These are phyloP conservation scores for Noctua janthina DNA, from an alignment of 2,888 invertebrate species.

Conservation along the genomic window DNA sequence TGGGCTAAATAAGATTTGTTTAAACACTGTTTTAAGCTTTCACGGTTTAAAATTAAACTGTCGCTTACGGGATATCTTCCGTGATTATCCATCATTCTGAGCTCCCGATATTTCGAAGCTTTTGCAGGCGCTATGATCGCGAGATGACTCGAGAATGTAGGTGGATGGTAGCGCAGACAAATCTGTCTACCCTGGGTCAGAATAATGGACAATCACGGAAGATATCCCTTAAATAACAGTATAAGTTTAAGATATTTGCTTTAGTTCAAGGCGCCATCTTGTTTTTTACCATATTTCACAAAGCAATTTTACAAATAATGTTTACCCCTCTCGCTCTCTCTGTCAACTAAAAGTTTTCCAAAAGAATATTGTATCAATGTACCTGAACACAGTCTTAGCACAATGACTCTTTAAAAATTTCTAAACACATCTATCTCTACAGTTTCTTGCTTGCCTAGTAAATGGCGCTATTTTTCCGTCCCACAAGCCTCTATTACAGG, in stretches of 20 bases:
- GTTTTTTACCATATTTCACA: not conserved
- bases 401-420: constrained; percentile 8
- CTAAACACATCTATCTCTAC: not conserved
- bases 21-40: no score
- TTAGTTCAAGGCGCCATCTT: not conserved
- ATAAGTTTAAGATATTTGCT: not conserved
- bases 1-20: not conserved
- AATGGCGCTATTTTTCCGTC: constrained; percentile 25
- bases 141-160: no score
- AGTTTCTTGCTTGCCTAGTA: constrained; percentile 26
- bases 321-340: not conserved
- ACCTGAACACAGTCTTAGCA: not conserved
- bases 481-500: constrained; percentile 43
- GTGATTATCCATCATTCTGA: no score
- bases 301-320: not conserved
- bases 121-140: no score
- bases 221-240: no score
- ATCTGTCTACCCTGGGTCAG: no score
- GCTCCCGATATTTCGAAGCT: no score
- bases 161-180: no score
- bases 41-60: no score
- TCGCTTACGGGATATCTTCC: no score
- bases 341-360: not conserved
- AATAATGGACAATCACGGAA: no score
- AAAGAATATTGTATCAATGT: not conserved